These are phyloP conservation scores for Cyprinella venusta DNA, from an alignment of 2,797 vertebrate species.

Conservation along the genomic window DNA sequence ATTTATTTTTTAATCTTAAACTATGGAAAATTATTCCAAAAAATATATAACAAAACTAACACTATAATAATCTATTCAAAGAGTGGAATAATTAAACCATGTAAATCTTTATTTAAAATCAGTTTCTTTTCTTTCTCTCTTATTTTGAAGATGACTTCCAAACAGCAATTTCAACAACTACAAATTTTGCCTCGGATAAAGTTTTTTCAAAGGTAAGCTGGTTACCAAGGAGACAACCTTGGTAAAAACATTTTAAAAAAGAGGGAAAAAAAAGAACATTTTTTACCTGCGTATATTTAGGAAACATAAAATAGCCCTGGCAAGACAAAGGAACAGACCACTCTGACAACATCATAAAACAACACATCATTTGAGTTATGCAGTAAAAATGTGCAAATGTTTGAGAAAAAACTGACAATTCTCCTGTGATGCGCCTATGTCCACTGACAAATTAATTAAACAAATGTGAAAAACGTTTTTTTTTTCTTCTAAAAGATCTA, in stretches of 20 bases:
- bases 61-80: neutral
- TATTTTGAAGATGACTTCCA: neutral
- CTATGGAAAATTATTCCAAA: neutral
- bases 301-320: neutral
- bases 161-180: neutral
- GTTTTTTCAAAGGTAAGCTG: neutral
- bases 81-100: neutral
- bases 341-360: neutral
- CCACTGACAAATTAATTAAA: conserved; percentile 1
- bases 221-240: neutral
- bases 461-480: neutral
- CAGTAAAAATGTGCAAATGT: neutral
- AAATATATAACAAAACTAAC: neutral
- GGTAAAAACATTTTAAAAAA: too few relatives aligned
- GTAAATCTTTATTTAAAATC: neutral
- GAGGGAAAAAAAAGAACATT: too few relatives aligned
- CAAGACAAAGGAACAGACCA: neutral
- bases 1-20: neutral
- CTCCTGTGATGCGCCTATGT: neutral
- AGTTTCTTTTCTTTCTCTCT: neutral
- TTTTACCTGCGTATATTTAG: neutral
- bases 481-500: neutral
- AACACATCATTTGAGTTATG: neutral
- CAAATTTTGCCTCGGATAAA: neutral
- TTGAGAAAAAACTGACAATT: neutral